Evolutionary conservation across 1,140 invertebrate species (phyloP).

Genomic region (Adoxophyes honmai): DNA sequence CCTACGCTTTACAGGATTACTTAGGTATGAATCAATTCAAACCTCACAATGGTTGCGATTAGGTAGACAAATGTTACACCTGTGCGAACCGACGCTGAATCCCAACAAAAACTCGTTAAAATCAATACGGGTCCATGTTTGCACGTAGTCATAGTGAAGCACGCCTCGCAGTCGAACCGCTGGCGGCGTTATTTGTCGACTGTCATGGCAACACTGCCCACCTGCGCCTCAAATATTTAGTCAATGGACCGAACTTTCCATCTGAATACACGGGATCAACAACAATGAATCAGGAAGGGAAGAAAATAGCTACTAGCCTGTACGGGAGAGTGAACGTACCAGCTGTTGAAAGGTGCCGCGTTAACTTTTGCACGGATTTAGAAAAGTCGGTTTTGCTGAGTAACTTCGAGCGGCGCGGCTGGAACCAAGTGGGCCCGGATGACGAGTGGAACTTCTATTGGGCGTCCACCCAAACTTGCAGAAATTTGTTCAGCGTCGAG

Average conservation of each 20-base stretch:
- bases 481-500: constrained; percentile 94
- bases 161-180: constrained; percentile 33
- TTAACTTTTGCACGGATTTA: constrained; percentile 93
- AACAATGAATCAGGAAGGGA: constrained; percentile 49
- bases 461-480: constrained; percentile 93
- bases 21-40: too few relatives aligned
- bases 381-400: constrained; percentile 96
- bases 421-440: constrained; percentile 92
- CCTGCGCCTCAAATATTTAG: constrained; percentile 31
- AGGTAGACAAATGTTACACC: too few relatives aligned
- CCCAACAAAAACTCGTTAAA: constrained; percentile 19
- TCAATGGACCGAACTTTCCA: constrained; percentile 26
- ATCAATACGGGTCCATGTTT: constrained; percentile 39
- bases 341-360: constrained; percentile 76
- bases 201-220: constrained; percentile 35
- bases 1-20: too few relatives aligned
- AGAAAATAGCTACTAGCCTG: constrained; percentile 42
- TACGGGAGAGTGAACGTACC: constrained; percentile 48
- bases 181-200: constrained; percentile 32
- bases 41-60: too few relatives aligned
- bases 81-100: not conserved
- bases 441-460: constrained; percentile 99
- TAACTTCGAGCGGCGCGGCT: constrained; percentile 96
- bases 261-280: constrained; percentile 1
- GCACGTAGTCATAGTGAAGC: constrained; percentile 44